Conservation (phyloP, 2,888 invertebrate genomes). For the Aethes cnicana region DNA sequence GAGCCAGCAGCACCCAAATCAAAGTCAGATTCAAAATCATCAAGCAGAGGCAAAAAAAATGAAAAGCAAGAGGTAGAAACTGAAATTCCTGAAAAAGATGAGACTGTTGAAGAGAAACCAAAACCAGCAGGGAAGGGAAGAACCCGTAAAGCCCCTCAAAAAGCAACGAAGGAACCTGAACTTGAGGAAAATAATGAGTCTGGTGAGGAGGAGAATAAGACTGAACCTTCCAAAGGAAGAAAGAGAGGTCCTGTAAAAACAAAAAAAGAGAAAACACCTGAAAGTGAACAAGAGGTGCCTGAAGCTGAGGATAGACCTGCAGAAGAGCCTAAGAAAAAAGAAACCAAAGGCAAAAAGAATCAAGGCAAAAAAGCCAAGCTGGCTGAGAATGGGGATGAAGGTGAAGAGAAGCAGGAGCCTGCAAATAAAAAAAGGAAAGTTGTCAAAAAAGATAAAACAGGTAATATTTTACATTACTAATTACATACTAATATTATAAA, state of each 20-base stretch:
- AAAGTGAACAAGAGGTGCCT: constrained; percentile 41
- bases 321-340: constrained; percentile 63
- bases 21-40: constrained; percentile 49
- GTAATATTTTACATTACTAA: constrained; percentile 46
- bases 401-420: constrained; percentile 47
- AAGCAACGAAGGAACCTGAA: constrained; percentile 50
- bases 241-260: constrained; percentile 47
- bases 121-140: constrained; percentile 54
- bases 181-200: constrained; percentile 47
- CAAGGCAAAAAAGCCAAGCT: constrained; percentile 59
- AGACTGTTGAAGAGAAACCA: constrained; percentile 53
- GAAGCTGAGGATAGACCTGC: constrained; percentile 50
- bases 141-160: constrained; percentile 57
- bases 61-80: constrained; percentile 49
- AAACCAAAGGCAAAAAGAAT: constrained; percentile 57
- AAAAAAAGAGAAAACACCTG: constrained; percentile 49
- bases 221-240: constrained; percentile 45
- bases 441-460: constrained; percentile 60
- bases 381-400: constrained; percentile 42
- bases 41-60: constrained; percentile 54
- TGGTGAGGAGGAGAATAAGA: constrained; percentile 52
- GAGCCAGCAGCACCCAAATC: constrained; percentile 42
- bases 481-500: no score
- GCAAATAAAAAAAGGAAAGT: constrained; percentile 57
- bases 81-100: constrained; percentile 40